Conservation (phyloP, 2,888 invertebrate species). For the Hypomecis atomaria region DNA sequence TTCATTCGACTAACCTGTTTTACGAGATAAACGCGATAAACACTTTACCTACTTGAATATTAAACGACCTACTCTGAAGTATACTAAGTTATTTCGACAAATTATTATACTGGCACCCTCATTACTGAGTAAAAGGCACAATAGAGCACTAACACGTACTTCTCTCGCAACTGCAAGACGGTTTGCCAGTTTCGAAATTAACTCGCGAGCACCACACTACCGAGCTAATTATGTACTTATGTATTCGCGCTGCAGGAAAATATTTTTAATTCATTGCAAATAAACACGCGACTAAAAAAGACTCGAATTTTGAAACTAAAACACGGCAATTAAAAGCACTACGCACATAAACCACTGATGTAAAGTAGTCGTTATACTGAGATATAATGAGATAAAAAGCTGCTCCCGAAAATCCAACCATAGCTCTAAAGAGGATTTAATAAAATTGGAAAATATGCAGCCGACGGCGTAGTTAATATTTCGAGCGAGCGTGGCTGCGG, state of each 20-base stretch:
- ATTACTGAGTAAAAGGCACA: conserved; percentile 51
- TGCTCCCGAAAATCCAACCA: conserved; percentile 45
- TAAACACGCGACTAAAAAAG: conserved; percentile 16
- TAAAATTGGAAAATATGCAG: conserved; percentile 56
- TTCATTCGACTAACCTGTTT: conserved; percentile 76
- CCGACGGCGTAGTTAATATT: conserved; percentile 52
- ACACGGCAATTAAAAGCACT: conserved; percentile 13
- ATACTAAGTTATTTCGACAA: conserved; percentile 57
- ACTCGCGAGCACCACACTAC: conserved; percentile 45
- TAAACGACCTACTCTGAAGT: conserved; percentile 59
- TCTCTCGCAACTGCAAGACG: conserved; percentile 51
- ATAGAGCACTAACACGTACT: conserved; percentile 53
- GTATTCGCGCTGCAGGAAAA: conserved; percentile 24
- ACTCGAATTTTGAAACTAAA: conserved; percentile 17
- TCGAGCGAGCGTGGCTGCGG: conserved; percentile 46
- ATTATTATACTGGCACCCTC: conserved; percentile 57
- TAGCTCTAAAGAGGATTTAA: conserved; percentile 58
- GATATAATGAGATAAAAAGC: conserved; percentile 50
- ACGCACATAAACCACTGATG: conserved; percentile 23
- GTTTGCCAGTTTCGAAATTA: conserved; percentile 55
- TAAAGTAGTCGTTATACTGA: conserved; percentile 35
- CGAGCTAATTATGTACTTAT: conserved; percentile 39
- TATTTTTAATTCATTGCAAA: conserved; percentile 19
- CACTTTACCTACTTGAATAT: conserved; percentile 65
- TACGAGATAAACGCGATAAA: conserved; percentile 69